phyloP scores from a whole-genome alignment of 1,140 invertebrate genomes.

The Hyles vespertilio region DNA sequence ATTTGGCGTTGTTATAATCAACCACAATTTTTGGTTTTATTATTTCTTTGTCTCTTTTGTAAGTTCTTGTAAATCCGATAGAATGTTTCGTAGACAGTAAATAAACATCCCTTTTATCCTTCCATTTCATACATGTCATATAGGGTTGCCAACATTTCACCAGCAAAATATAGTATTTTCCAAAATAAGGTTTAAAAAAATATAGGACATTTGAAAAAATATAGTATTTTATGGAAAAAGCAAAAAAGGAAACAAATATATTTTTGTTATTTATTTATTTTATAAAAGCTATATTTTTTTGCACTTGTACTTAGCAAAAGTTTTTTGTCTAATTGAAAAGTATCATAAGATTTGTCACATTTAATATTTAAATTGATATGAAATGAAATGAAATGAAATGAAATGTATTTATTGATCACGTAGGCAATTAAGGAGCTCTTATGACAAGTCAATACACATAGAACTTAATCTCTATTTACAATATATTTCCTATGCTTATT shows the following conservation, averaged over 20 bases:
- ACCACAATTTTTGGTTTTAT: slow-evolving; percentile 21
- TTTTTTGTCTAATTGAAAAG: too few relatives aligned
- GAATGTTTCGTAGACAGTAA: too few relatives aligned
- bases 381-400: too few relatives aligned
- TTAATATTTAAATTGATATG: background rate
- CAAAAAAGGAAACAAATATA: background rate
- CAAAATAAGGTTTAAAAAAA: too few relatives aligned
- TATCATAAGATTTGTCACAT: too few relatives aligned
- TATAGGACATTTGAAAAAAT: background rate
- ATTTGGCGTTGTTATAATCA: slow-evolving; percentile 48
- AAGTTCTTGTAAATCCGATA: background rate
- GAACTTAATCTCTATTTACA: too few relatives aligned
- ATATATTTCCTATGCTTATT: too few relatives aligned
- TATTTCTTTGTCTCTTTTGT: slow-evolving; percentile 19
- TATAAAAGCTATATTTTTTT: slow-evolving; percentile 4
- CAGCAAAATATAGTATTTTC: background rate
- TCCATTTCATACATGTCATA: slow-evolving; percentile 55
- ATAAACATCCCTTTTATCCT: too few relatives aligned
- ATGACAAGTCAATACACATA: too few relatives aligned
- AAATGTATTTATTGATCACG: too few relatives aligned
- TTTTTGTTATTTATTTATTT: background rate
- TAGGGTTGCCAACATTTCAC: too few relatives aligned
- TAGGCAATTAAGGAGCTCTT: too few relatives aligned
- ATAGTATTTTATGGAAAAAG: slow-evolving; percentile 3
- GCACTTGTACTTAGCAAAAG: background rate